Evolutionary conservation across 2,113 vertebrate genomes (phyloP).

Genomic region (Ia io): DNA sequence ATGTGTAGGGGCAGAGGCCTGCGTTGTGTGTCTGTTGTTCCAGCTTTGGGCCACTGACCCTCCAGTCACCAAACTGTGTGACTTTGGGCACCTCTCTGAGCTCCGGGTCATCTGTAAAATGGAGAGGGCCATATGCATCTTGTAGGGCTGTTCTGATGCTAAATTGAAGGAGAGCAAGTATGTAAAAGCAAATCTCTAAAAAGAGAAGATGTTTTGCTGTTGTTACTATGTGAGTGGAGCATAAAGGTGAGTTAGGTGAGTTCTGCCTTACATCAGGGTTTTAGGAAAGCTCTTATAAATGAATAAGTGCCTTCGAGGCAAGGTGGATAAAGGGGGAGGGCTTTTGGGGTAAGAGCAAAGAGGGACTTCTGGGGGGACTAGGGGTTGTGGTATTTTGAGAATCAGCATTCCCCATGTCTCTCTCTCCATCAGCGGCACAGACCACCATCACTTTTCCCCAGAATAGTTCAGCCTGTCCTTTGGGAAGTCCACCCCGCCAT

Average conservation of each 20-base stretch:
- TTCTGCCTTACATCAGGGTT: fast-evolving
- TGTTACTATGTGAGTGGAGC: not conserved
- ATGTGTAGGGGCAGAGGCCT: no score
- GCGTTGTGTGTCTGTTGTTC: not conserved
- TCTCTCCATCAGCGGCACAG: not conserved
- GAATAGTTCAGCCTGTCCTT: not conserved
- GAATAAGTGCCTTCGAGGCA: not conserved
- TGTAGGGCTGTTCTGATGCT: not conserved
- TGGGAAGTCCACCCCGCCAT: not conserved
- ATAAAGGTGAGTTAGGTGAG: not conserved
- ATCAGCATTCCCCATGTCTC: not conserved
- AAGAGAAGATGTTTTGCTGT: not conserved
- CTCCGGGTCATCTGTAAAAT: not conserved
- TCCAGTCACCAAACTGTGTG: not conserved
- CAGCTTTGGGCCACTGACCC: not conserved
- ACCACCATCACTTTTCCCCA: not conserved
- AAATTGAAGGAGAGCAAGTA: not conserved
- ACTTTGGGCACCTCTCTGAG: not conserved
- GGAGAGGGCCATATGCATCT: not conserved
- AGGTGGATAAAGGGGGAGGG: not conserved
- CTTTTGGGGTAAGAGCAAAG: not conserved
- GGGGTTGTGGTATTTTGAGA: not conserved
- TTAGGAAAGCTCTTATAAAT: not conserved
- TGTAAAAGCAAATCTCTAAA: not conserved
- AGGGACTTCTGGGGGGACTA: not conserved